Evolutionary conservation across 2,888 invertebrate species (phyloP).

Genomic region (Octonoba sinensis): DNA sequence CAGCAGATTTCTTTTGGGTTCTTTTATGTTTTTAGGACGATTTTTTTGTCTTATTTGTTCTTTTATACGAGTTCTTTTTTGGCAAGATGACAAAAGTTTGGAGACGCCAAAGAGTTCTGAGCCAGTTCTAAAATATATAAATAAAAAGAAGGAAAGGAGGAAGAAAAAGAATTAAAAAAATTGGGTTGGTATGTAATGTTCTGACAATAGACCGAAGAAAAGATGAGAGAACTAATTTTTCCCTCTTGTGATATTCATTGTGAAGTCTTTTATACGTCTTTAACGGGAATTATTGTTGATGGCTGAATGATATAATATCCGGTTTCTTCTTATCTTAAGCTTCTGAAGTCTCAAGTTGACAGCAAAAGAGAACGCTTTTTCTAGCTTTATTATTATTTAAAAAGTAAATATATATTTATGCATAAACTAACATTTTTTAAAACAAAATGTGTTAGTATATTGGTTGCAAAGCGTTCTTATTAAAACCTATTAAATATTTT

Average conservation of each 20-base stretch:
- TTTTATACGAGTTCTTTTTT: constrained; percentile 47
- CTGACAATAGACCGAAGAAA: constrained; percentile 46
- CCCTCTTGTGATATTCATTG: constrained; percentile 14
- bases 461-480: too few relatives aligned
- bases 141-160: constrained; percentile 26
- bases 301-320: constrained; percentile 11
- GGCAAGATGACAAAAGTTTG: constrained; percentile 62
- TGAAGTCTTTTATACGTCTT: not conserved
- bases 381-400: too few relatives aligned
- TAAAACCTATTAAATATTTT: too few relatives aligned
- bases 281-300: constrained; percentile 9
- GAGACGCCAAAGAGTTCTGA: constrained; percentile 52
- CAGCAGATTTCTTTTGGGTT: constrained; percentile 33
- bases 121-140: constrained; percentile 20
- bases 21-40: constrained; percentile 20
- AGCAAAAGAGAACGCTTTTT: too few relatives aligned
- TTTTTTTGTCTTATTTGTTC: constrained; percentile 23
- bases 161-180: constrained; percentile 12
- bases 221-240: constrained; percentile 31
- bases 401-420: too few relatives aligned
- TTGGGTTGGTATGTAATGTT: constrained; percentile 34
- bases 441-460: too few relatives aligned
- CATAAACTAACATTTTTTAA: too few relatives aligned
- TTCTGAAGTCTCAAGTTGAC: too few relatives aligned
- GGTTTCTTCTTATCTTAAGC: not conserved